Conservation (phyloP, 2,888 invertebrate genomes). For the Schizaphis graminum region DNA sequence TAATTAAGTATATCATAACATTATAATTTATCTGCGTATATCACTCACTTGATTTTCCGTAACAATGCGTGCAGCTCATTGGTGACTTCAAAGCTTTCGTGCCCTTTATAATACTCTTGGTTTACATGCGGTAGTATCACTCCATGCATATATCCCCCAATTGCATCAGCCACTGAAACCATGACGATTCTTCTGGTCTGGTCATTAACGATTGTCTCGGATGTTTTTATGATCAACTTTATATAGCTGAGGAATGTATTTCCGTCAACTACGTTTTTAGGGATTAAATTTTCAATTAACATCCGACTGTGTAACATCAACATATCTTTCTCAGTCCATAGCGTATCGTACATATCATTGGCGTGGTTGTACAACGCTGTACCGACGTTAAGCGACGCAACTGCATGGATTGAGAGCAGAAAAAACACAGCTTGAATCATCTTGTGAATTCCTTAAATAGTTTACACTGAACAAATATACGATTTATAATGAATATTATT, state of each 20-base stretch:
- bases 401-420: neutral
- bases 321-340: neutral
- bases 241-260: neutral
- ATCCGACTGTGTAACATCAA: neutral
- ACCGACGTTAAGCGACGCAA: neutral
- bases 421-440: no score
- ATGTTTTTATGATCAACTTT: neutral
- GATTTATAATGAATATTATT: no score
- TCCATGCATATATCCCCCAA: slow-evolving; percentile 1
- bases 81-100: neutral
- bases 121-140: neutral
- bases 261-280: neutral
- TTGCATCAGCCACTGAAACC: neutral
- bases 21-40: neutral
- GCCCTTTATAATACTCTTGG: slow-evolving; percentile 6
- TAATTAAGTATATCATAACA: no score
- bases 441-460: no score
- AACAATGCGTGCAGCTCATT: neutral
- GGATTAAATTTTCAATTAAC: neutral
- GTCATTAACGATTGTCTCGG: neutral
- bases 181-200: neutral
- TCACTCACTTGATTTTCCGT: slow-evolving; percentile 41
- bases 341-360: neutral
- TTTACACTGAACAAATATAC: no score
- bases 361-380: neutral